Evolutionary conservation across 2,113 vertebrate species (phyloP).

Genomic region (Calonectris borealis): DNA sequence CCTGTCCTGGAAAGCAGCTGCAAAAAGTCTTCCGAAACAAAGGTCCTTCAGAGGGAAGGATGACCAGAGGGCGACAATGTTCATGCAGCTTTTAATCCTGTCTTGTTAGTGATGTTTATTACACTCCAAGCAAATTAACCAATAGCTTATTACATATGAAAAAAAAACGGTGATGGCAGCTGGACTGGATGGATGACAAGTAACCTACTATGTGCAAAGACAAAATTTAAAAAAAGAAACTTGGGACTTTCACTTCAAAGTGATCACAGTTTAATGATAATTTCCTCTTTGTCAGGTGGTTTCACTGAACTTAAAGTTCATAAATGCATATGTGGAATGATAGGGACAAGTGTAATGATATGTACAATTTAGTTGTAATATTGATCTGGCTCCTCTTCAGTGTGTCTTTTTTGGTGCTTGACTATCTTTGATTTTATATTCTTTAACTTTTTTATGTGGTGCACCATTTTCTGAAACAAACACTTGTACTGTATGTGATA

Average conservation of each 20-base stretch:
- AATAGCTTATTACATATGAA: background rate
- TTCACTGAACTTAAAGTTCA: background rate
- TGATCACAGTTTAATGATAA: background rate
- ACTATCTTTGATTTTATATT: background rate
- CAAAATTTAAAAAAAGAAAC: background rate
- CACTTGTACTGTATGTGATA: background rate
- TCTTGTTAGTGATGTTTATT: background rate
- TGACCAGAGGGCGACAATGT: background rate
- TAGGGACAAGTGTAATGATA: background rate
- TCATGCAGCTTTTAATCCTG: background rate
- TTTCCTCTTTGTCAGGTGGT: background rate
- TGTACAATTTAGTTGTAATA: fast-evolving
- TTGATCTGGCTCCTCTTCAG: background rate
- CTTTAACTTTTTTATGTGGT: background rate
- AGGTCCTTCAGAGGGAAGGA: background rate
- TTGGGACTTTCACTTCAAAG: background rate
- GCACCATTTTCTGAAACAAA: background rate
- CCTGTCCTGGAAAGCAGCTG: background rate
- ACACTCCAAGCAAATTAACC: background rate
- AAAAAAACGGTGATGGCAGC: background rate
- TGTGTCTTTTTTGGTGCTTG: background rate
- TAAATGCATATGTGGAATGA: background rate
- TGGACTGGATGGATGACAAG: background rate
- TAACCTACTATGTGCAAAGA: background rate
- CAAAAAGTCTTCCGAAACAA: background rate